Evolutionary conservation across 53 echinoderm and acorn worm genomes (phyloP).

Genomic region (Henricia sp.): DNA sequence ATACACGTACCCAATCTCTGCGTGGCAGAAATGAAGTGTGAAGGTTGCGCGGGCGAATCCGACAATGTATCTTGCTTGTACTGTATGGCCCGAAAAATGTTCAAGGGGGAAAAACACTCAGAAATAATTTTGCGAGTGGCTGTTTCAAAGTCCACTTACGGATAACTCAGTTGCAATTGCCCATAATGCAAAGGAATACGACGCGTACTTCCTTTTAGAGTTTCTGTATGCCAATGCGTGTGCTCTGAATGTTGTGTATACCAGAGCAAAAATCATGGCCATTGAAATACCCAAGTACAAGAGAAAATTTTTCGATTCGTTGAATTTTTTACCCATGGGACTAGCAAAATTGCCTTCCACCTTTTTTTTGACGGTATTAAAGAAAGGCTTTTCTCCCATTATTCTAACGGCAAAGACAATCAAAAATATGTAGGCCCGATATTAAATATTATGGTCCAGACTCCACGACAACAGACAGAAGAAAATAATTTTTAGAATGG

Average conservation of each 20-base stretch:
- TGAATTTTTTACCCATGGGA: conserved; percentile 72
- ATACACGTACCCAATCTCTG: conserved; percentile 13
- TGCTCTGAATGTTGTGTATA: conserved; percentile 43
- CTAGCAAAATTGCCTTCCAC: conserved; percentile 24
- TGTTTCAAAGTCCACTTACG: neutral
- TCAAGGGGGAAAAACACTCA: conserved; percentile 11
- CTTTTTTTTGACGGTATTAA: conserved; percentile 31
- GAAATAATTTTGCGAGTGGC: conserved; percentile 11
- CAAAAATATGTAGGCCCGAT: too few relatives aligned
- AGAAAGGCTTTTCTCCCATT: conserved; percentile 59
- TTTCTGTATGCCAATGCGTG: conserved; percentile 16
- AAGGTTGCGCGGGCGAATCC: conserved; percentile 1
- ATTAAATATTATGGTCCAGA: conserved; percentile 34
- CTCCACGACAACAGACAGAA: neutral
- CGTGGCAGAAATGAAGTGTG: conserved; percentile 30
- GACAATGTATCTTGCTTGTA: neutral
- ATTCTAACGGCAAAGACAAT: too few relatives aligned
- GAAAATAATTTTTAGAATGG: conserved; percentile 26
- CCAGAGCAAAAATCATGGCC: conserved; percentile 38
- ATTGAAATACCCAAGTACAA: neutral
- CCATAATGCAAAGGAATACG: conserved; percentile 45
- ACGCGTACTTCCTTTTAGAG: conserved; percentile 36
- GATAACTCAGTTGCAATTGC: conserved; percentile 33
- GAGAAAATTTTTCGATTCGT: conserved; percentile 59
- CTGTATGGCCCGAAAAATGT: neutral